phyloP scores from a whole-genome alignment of 2,797 vertebrate genomes.

The Melanotaenia parkinsoni region DNA sequence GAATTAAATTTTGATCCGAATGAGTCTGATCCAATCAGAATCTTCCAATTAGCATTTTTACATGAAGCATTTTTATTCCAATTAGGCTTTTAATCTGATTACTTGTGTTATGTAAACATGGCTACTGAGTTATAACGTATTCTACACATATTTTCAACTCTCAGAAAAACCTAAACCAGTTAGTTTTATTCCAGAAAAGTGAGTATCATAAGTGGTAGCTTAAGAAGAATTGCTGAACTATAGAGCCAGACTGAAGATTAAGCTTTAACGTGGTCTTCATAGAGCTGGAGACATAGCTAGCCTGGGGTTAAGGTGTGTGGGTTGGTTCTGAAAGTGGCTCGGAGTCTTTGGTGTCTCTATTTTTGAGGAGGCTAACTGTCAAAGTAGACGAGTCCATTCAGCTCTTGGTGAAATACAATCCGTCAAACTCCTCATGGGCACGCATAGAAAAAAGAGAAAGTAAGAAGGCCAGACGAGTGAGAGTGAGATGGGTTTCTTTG shows the following conservation, averaged over 20 bases:
- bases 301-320: constrained; percentile 52
- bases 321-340: constrained; percentile 46
- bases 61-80: too few relatives aligned
- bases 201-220: constrained; percentile 16
- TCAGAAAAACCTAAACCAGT: constrained; percentile 50
- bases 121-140: constrained; percentile 19
- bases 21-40: too few relatives aligned
- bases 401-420: constrained; percentile 49
- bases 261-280: constrained; percentile 41
- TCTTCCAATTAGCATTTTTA: too few relatives aligned
- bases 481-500: constrained; percentile 50
- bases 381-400: constrained; percentile 53
- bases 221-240: constrained; percentile 28
- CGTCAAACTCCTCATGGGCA: constrained; percentile 17
- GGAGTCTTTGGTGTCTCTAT: constrained; percentile 49
- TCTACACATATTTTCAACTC: constrained; percentile 25
- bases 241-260: constrained; percentile 34
- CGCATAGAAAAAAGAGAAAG: constrained; percentile 16
- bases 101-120: too few relatives aligned
- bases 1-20: too few relatives aligned
- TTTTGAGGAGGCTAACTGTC: constrained; percentile 53
- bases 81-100: neutral
- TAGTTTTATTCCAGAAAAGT: constrained; percentile 40
- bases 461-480: constrained; percentile 25
- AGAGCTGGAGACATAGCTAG: constrained; percentile 40